A percentile compares a stretch with the other conserved stretches of the same genome.
phyloP scores from a whole-genome alignment of 2,113 vertebrate genomes.

The Bungarus multicinctus region DNA sequence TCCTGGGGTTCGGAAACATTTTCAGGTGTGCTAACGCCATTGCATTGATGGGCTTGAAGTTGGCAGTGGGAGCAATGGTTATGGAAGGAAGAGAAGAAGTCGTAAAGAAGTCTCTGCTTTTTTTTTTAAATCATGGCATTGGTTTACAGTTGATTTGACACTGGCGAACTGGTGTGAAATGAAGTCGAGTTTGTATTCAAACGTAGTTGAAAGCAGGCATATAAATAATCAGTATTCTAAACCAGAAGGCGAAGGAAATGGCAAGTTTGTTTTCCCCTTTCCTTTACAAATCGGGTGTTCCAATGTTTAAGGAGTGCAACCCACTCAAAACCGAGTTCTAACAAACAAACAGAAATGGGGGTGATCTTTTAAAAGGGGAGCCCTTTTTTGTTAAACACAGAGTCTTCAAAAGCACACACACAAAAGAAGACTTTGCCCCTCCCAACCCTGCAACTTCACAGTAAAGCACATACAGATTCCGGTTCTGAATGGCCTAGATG shows the following conservation, averaged over 20 bases:
- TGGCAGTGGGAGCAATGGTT: not conserved
- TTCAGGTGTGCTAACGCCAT: not conserved
- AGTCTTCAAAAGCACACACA: constrained; percentile 25
- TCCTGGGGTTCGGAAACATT: not conserved
- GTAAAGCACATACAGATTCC: constrained; percentile 62
- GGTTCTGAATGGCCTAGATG: constrained; percentile 64
- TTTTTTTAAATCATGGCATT: not conserved
- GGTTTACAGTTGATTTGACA: not conserved
- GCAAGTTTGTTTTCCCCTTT: not conserved
- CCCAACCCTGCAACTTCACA: constrained; percentile 40
- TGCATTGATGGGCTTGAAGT: not conserved
- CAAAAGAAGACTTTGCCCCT: not conserved
- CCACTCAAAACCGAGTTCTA: constrained; percentile 57
- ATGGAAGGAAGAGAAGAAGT: not conserved
- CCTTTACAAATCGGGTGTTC: constrained; percentile 42
- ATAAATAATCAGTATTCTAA: constrained; percentile 37
- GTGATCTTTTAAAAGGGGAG: constrained; percentile 63
- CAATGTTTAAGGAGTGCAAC: constrained; percentile 64
- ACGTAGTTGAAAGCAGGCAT: constrained; percentile 49
- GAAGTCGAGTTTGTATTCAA: constrained; percentile 17
- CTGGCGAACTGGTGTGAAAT: constrained; percentile 51
- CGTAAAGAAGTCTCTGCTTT: not conserved
- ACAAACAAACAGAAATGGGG: constrained; percentile 55
- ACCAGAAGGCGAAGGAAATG: constrained; percentile 40
- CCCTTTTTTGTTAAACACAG: constrained; percentile 62